Conservation (phyloP, 2,888 invertebrate genomes). For the Rhagium mordax region DNA sequence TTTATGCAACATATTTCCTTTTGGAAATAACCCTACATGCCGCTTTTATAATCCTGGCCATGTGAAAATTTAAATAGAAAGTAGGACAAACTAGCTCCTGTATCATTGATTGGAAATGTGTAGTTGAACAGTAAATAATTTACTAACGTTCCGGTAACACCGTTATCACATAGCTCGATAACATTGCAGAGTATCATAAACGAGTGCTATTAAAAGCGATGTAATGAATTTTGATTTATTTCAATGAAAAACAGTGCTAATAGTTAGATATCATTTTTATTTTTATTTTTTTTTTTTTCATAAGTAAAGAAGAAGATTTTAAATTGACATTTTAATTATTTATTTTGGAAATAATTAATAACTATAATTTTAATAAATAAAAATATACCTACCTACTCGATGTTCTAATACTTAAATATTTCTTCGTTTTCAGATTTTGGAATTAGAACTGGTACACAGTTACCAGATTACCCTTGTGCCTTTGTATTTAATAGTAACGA, state of each 20-base stretch:
- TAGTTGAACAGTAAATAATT: not conserved
- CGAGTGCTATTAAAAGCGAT: too few species aligned
- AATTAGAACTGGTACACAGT: constrained; percentile 85
- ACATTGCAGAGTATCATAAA: not conserved
- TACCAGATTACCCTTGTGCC: constrained; percentile 85
- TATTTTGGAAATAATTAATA: too few species aligned
- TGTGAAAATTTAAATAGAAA: not conserved
- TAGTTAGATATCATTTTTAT: too few species aligned
- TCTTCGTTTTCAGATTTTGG: constrained; percentile 83
- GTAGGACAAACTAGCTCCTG: not conserved
- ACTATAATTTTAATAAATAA: too few species aligned
- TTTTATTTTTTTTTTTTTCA: too few species aligned
- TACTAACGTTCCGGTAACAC: not conserved
- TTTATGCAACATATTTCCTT: too few species aligned
- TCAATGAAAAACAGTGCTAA: too few species aligned
- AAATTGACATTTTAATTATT: too few species aligned
- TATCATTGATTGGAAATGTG: not conserved
- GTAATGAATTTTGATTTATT: too few species aligned
- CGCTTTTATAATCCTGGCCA: not conserved
- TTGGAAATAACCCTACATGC: too few species aligned
- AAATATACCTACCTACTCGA: too few species aligned
- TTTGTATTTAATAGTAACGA: constrained; percentile 91
- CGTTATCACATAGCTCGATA: not conserved
- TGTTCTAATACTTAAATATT: not conserved
- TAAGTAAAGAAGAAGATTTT: too few species aligned